Conservation (phyloP, 2,888 invertebrate species). For the Phyllotreta cruciferae region DNA sequence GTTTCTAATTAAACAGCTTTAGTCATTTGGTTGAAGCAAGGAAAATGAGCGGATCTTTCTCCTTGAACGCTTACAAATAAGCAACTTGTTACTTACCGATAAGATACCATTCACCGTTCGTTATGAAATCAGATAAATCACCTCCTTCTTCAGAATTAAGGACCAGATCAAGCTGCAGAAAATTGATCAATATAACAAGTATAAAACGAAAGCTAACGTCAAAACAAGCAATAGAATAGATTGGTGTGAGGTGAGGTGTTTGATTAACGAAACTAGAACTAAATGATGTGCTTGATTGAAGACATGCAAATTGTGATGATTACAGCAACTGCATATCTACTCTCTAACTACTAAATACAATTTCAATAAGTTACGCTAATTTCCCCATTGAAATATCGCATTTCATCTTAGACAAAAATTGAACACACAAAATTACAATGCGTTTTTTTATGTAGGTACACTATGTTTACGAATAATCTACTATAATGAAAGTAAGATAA, state of each 20-base stretch:
- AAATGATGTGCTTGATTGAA: conserved; percentile 5
- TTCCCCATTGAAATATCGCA: conserved; percentile 16
- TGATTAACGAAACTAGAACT: conserved; percentile 9
- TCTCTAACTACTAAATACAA: background rate
- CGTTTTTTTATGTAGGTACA: too few species aligned
- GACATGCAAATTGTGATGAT: conserved; percentile 15
- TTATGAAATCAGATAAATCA: conserved; percentile 96
- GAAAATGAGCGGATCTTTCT: background rate
- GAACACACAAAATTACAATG: background rate
- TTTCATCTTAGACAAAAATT: conserved; percentile 27
- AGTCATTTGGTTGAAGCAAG: too few species aligned
- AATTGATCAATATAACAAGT: conserved; percentile 54
- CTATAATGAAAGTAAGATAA: too few species aligned
- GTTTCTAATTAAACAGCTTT: too few species aligned
- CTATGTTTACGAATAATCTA: too few species aligned
- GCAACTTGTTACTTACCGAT: conserved; percentile 76
- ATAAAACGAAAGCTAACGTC: conserved; percentile 14
- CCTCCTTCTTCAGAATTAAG: conserved; percentile 93
- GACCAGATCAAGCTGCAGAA: conserved; percentile 89
- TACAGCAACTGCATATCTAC: background rate
- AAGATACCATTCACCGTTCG: conserved; percentile 99
- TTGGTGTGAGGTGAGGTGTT: conserved; percentile 5
- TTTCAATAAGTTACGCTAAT: background rate
- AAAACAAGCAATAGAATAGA: conserved; percentile 5
- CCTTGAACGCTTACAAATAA: conserved; percentile 2